Evolutionary conservation across 2,888 invertebrate species (phyloP).

Genomic region (Pristionchus fissidentatus): DNA sequence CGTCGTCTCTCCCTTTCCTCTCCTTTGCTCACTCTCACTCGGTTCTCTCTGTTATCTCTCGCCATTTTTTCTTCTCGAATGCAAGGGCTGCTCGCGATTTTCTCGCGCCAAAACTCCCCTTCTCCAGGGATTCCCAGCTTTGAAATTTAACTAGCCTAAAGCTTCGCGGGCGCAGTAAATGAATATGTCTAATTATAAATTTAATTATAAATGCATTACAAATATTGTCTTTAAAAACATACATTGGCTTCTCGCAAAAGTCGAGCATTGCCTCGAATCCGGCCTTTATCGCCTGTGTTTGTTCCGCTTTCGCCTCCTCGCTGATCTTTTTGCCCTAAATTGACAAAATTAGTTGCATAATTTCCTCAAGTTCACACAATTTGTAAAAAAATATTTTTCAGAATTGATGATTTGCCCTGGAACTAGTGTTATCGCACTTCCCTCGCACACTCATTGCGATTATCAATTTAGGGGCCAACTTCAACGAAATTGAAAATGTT

Average conservation of each 20-base stretch:
- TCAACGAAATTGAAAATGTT: conserved; percentile 30
- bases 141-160: neutral
- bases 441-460: too few relatives aligned
- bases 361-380: conserved; percentile 16
- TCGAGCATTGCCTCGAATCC: conserved; percentile 70
- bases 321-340: conserved; percentile 58
- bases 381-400: too few relatives aligned
- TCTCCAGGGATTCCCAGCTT: too few relatives aligned
- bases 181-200: neutral
- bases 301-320: conserved; percentile 58
- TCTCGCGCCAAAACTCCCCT: neutral
- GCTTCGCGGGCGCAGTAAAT: neutral
- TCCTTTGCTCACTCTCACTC: neutral
- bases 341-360: conserved; percentile 22
- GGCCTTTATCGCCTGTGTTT: conserved; percentile 61
- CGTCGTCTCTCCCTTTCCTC: neutral
- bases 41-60: neutral
- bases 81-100: neutral
- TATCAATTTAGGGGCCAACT: neutral
- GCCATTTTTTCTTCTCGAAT: neutral
- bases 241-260: conserved; percentile 68
- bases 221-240: neutral
- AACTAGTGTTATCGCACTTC: too few relatives aligned
- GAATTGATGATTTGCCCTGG: too few relatives aligned
- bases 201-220: neutral